Base-by-base conservation (phyloP, 2,888 invertebrate genomes). In the Pyrgus malvae region DNA sequence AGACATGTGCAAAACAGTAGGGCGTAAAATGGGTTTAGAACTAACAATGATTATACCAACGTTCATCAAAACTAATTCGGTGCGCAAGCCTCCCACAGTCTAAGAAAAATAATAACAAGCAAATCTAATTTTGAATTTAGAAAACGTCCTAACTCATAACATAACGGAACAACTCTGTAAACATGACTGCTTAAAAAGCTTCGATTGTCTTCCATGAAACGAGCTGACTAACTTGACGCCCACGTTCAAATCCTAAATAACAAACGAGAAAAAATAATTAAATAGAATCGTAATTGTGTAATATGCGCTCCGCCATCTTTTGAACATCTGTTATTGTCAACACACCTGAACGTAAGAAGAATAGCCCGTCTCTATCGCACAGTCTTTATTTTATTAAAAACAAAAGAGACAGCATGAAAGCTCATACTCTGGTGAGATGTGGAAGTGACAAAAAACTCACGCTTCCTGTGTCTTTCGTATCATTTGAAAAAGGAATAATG, bases 391-490 rank as follows among this genome's bases (percentile, higher is more conserved):
- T 29, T 1, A 19, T 16, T 37, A 46, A 1, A 72, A 51, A 19
- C 12, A 69, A 83, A 53, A 61, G 70, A 68, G 82, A 85, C 17
- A 53, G 65, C 29, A 25, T 40, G 58, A 65, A 57, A 61, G 65
- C 74, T 74, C 82, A 74, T 62, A 78, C 73, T 73, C 67, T 66
- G 70, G 63, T 70, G 70, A 77, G 75, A 82, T 74, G 83, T 83
- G 89, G 90, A 90, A 90, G 88, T 89, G 85, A 90, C 90, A 89
- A 90, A 89, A 89, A 90, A 88, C 82, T 81, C 77, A 69, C 71
- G 86, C 86, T 90, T 90, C 89, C 90, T 90, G 90, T 90, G 88
- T 88, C 88, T 90, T 88, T 88, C 76, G 84, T 86, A 89, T 89
- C 83, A 87, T 88, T 87, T 83, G 84, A 84, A 89, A 87, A 86